Base-by-base conservation (phyloP, 23 tunicate species). In the Ciona savignyi region DNA sequence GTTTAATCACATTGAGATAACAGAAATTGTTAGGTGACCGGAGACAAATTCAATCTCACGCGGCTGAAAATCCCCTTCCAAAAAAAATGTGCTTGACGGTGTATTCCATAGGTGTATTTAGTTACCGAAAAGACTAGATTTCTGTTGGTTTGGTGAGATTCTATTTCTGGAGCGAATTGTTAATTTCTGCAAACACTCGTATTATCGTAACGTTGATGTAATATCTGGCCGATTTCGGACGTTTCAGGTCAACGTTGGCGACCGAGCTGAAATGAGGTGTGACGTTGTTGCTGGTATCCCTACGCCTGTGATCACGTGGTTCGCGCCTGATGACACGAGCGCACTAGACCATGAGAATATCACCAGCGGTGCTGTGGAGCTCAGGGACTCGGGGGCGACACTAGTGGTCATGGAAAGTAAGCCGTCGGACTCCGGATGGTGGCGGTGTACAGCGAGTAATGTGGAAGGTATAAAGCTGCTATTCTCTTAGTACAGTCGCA, bases 381-480 rank as follows among this genome's bases (percentile, higher is more conserved):
- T 74, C 1, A 67, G 27, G 21, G 56, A 77, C n/a, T 25, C 25
- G 23, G 78, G 67, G 27, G 61, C 56, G 21, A 35, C 72, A 27
- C 64, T 86, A 29, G 24, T 23, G 48, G 74, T 86, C 15, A 51
- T 30, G 23, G 27, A 70, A 0, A 34, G 75, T 30, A 33, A 27
- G 4, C 29, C 56, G 34, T 66, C 68, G 32, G 75, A 87, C 61
- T 34, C 30, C 42, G 92, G 92, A 42, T 9, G 51, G 22, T 85
- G 84, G 84, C 68, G 71, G 63, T 85, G 92, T 63, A 33, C 22
- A 20, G 84, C 84, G 2, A 65, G 60, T 29, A 85, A 79, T 56
- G 51, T 22, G n/a, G 35, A 77, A 77, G 81, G 81, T 74, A n/a
- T n/a, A n/a, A n/a, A n/a, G n/a, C n/a, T n/a, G n/a, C n/a, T n/a